These are phyloP conservation scores for Desmophyllum pertusum DNA, from an alignment of 92 coral and sea anemone genomes.

Conservation along the genomic window DNA sequence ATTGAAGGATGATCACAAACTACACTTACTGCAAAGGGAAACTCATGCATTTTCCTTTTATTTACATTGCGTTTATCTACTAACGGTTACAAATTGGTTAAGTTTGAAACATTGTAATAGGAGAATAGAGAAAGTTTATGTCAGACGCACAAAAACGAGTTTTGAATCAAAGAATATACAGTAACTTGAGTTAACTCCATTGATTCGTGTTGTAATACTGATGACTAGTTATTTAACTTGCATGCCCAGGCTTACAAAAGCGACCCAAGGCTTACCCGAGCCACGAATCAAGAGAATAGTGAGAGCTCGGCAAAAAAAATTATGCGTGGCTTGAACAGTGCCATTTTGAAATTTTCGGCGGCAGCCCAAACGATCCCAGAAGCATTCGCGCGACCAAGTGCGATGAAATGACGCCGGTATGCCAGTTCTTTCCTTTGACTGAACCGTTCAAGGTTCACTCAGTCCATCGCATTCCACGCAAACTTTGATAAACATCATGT, in stretches of 20 bases:
- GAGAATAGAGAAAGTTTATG: no score
- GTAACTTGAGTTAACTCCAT: no score
- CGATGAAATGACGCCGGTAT: not conserved
- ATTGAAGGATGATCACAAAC: not conserved
- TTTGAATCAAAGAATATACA: no score
- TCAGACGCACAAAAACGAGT: no score
- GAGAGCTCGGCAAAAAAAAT: no score
- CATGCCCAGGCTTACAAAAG: no score
- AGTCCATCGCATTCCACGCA: slow-evolving; percentile 54
- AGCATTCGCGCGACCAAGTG: not conserved
- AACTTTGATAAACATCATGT: slow-evolving; percentile 47
- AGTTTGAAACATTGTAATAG: no score
- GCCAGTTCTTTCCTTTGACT: not conserved
- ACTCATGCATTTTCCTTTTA: not conserved
- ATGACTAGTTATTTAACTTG: no score
- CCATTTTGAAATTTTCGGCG: not conserved
- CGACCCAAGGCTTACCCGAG: not conserved
- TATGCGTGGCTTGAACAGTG: no score
- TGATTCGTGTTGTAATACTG: no score
- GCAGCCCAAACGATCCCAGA: not conserved
- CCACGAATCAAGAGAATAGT: not conserved
- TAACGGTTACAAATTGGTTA: no score
- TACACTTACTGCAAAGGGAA: no score
- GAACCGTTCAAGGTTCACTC: slow-evolving; percentile 43
- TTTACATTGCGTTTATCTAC: not conserved